phyloP scores from a whole-genome alignment of 2,797 vertebrate genomes.

The Darevskia mixta region DNA sequence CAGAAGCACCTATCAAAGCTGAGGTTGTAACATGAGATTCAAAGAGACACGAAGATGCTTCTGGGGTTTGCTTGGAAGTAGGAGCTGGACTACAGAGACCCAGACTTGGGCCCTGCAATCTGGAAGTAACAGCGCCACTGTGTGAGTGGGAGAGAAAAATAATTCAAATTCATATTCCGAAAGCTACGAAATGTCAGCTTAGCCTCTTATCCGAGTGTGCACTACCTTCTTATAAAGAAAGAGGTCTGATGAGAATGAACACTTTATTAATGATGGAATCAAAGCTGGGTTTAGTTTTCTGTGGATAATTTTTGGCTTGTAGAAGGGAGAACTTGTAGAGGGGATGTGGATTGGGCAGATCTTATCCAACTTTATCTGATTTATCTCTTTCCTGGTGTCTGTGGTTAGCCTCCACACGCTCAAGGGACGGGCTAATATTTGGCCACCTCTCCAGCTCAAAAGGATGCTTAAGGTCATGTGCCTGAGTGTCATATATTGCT shows the following conservation, averaged over 20 bases:
- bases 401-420: background rate
- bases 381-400: too few species aligned
- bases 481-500: background rate
- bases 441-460: too few species aligned
- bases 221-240: background rate
- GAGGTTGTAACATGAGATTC: background rate
- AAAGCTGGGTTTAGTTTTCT: background rate
- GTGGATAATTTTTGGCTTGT: background rate
- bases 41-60: too few species aligned
- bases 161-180: background rate
- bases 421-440: background rate
- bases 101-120: too few species aligned
- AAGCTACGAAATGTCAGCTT: background rate
- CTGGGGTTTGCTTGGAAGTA: too few species aligned
- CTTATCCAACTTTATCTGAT: background rate
- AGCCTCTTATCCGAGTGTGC: background rate
- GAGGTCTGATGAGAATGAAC: background rate
- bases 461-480: background rate
- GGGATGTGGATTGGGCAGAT: background rate
- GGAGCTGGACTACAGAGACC: too few species aligned
- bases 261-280: background rate
- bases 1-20: background rate
- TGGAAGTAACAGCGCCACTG: background rate
- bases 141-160: slow-evolving; percentile 18
- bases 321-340: too few species aligned